These are phyloP conservation scores for Epistrophe eligans DNA, from an alignment of 2,888 invertebrate species.

Conservation along the genomic window DNA sequence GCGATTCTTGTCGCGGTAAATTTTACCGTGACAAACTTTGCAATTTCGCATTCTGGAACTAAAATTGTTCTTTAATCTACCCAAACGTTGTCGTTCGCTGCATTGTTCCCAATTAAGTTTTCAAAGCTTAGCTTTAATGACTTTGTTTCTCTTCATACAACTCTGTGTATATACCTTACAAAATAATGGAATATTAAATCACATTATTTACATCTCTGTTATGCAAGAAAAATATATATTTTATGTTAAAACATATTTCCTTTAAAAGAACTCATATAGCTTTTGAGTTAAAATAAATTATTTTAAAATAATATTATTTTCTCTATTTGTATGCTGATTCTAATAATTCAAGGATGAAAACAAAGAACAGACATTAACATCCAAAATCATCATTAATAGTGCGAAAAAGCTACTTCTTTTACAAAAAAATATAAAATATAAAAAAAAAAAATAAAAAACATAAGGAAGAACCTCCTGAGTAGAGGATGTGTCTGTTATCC, in stretches of 20 bases:
- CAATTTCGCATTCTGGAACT: no score
- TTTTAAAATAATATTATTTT: not conserved
- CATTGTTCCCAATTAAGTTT: no score
- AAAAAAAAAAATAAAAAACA: not conserved
- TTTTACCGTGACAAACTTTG: no score
- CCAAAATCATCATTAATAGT: constrained; percentile 7
- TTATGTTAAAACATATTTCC: not conserved
- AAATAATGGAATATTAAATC: not conserved
- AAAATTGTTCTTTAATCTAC: no score
- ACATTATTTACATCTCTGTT: not conserved
- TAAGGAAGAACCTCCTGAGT: not conserved
- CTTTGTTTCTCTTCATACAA: no score
- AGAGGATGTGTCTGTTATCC: not conserved
- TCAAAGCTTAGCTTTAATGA: no score
- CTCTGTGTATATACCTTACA: no score
- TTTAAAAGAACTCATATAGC: not conserved
- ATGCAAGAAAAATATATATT: not conserved
- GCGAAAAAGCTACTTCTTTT: not conserved
- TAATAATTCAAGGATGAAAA: not conserved
- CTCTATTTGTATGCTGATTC: not conserved
- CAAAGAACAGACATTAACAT: constrained; percentile 29
- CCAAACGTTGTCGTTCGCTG: no score
- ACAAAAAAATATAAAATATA: not conserved
- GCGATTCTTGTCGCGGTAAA: no score
- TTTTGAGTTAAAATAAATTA: not conserved